Base-by-base conservation (phyloP, 1,140 invertebrate species). In the Prorops nasuta region DNA sequence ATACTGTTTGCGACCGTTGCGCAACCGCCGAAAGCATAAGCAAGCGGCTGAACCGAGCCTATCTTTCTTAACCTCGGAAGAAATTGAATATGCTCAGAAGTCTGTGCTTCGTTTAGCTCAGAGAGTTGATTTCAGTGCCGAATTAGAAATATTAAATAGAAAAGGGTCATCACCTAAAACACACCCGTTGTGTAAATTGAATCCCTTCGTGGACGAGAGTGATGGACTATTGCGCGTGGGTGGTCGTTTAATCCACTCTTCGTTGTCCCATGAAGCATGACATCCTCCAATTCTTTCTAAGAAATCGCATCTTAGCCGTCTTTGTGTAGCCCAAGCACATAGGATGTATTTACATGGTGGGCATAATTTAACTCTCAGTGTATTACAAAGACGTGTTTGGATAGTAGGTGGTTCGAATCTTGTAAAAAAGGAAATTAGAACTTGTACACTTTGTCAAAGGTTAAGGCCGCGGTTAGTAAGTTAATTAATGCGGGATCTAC, bases 231-330 rank as follows among this genome's bases (percentile, higher is more conserved):
- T 51, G 19, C 49, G 49, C 1, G 49, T 51, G 0, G 49, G 49
- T 14, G 43, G 43, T 1, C 49, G 43, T 1, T 32, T 51, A 2
- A 9, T 9, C 2, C 17, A 45, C 17, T 17, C 43, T 1, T 7
- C 12, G 12, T 19, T 51, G 2, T 1, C 9, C 8, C 36, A 19
- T 14, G 43, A 45, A 2, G 17, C 2, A 34, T 45, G 44, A 46
- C 38, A 45, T 35, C 43, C 43, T 14, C 17, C 49, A 2, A 45
- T 51, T 7, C 16, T 51, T 3, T 41, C 49, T 16, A 43, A 24
- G 12, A 15, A 24, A 12, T 41, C 39, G 8, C 8, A 3, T 12
- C 20, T 41, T n/a, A 24, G 39, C 15, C 18, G 20, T 3, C 21
- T 41, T 9, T 24, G 20, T 22, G 39, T 24, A 8, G 3, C 4